Evolutionary conservation across 1,140 invertebrate species (phyloP).

Genomic region (Ips typographus): DNA sequence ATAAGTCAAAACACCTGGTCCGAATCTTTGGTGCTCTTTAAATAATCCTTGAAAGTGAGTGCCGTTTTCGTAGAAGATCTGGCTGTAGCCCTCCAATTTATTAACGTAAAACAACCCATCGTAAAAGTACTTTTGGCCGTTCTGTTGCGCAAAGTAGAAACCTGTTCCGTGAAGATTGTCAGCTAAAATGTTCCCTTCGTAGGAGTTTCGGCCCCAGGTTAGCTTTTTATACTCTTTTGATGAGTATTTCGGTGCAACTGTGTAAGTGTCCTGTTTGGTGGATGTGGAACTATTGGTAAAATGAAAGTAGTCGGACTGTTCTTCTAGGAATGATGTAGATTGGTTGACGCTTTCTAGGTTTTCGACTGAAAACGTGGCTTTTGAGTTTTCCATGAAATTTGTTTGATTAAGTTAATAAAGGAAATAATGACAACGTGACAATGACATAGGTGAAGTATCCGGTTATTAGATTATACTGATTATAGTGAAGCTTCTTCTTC

Average conservation of each 20-base stretch:
- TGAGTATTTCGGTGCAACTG: no score
- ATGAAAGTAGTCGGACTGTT: no score
- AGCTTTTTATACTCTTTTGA: constrained; percentile 31
- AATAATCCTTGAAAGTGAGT: constrained; percentile 53
- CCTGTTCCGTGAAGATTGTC: constrained; percentile 55
- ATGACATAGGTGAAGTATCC: no score
- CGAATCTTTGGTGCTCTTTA: constrained; percentile 53
- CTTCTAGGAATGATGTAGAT: no score
- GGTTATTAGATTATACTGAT: no score
- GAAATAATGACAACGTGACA: no score
- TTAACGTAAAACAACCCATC: constrained; percentile 57
- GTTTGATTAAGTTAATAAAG: no score
- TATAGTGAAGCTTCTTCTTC: no score
- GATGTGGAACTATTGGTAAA: background rate
- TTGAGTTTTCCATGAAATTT: no score
- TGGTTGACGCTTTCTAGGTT: no score
- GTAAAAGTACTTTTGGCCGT: constrained; percentile 47
- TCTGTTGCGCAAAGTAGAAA: constrained; percentile 49
- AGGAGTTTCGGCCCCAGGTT: constrained; percentile 35
- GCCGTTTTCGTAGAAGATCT: constrained; percentile 54
- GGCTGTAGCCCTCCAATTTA: constrained; percentile 56
- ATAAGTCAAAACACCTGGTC: constrained; percentile 56
- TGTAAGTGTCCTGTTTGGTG: background rate
- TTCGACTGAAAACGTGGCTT: no score
- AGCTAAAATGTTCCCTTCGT: constrained; percentile 49